Evolutionary conservation across 2,797 vertebrate species (phyloP), one percentile per base, ranked within the genome.

Genomic region (Alectoris magna): DNA sequence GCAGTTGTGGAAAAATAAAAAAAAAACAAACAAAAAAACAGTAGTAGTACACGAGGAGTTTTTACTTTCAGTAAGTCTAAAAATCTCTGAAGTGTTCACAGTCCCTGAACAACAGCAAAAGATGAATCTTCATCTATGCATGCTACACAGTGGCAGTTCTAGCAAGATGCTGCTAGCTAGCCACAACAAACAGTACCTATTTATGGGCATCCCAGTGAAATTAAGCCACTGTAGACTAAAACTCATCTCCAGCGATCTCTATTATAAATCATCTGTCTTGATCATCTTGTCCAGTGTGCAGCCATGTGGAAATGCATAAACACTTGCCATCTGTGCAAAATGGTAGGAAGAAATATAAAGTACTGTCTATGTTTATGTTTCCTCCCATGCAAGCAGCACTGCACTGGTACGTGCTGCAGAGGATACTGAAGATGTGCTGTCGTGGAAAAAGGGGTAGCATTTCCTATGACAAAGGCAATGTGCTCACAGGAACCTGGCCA

Each of bases 321-420:
- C 72, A 96, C 62, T 83, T 85, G 58, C 96, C 95, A 96, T 95
- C 92, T 95, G 95, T 93, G 82, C 91, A 90, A 95, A 93, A 90
- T 83, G 29, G 36, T 84, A 96, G 58, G 43, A 92, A 92, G 77
- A 85, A 81, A 49, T 73, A 63, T 41, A 91, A 94, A 91, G 66
- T 68, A 91, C 24, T 39, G 39, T 70, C 68, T 44, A 66, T 44
- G 59, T 48, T 87, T 93, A 85, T 71, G 76, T n/a, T 85, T 94
- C 46, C 80, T 90, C 72, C 92, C 34, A 63, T 43, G 48, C 36
- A 81, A 73, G 34, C 66, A 77, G 59, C 8, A 17, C 27, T 0
- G 1, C 69, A 69, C 59, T 78, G 17, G n/a, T 79, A 51, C 23
- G 26, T 74, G 26, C 60, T 77, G 36, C 89, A 55, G 70, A 78